These are phyloP conservation scores for Drosophila testacea DNA, from an alignment of 2,888 invertebrate species.

Conservation along the genomic window DNA sequence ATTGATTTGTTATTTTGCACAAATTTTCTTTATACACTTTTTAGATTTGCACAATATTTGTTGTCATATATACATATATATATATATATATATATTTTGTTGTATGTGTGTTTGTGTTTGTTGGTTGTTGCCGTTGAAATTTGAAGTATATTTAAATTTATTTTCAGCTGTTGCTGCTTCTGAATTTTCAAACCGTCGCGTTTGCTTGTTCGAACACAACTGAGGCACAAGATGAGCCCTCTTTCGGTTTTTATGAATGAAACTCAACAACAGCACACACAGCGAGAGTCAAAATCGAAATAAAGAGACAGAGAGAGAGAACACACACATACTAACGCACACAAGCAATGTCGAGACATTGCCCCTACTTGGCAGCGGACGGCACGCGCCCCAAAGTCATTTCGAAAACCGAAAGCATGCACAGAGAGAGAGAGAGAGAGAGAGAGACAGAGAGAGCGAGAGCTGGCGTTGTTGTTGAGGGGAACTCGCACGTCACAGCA, in stretches of 20 bases:
- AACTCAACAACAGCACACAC: conserved; percentile 74
- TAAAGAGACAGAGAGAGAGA: conserved; percentile 19
- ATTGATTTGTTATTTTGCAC: conserved; percentile 26
- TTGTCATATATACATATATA: conserved; percentile 10
- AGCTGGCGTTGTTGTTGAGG: conserved; percentile 36
- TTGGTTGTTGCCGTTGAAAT: conserved; percentile 27
- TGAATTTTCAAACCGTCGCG: conserved; percentile 84
- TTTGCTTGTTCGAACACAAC: conserved; percentile 86
- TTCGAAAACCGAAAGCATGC: conserved; percentile 64
- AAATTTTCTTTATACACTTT: conserved; percentile 37
- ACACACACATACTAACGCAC: conserved; percentile 1
- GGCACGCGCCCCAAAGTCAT: conserved; percentile 73
- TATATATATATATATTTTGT: conserved; percentile 7
- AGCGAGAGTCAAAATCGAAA: conserved; percentile 8
- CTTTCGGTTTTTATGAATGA: conserved; percentile 86
- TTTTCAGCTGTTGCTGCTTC: conserved; percentile 38
- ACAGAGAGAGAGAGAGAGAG: conserved; percentile 33
- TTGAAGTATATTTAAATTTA: conserved; percentile 21
- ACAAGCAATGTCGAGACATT: conserved; percentile 31
- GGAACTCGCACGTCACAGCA: conserved; percentile 63
- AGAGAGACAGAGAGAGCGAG: conserved; percentile 15
- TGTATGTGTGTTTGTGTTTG: conserved; percentile 18
- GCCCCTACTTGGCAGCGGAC: conserved; percentile 64
- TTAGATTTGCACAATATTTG: conserved; percentile 35
- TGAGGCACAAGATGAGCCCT: conserved; percentile 85